These are phyloP conservation scores for Styela clava DNA, from an alignment of 23 tunicate species.

Conservation along the genomic window DNA sequence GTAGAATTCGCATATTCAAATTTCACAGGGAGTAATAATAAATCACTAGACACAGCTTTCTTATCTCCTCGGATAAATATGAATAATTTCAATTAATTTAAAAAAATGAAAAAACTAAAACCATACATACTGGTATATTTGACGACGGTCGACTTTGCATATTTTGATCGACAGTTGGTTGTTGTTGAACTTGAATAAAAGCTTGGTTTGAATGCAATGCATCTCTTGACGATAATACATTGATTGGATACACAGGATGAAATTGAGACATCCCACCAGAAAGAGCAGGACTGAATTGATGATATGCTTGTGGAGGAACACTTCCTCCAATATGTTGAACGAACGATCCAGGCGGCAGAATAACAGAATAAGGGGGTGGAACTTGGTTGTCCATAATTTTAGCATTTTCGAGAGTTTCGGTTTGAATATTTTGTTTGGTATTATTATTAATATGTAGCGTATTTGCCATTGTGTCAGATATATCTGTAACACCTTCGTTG, in stretches of 20 bases:
- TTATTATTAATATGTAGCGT: not conserved
- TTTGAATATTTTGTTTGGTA: not conserved
- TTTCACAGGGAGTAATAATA: too few species aligned
- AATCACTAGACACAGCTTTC: too few species aligned
- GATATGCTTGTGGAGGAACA: constrained; percentile 6
- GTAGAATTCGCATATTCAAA: too few species aligned
- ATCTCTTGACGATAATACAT: not conserved
- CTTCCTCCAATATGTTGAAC: constrained; percentile 9
- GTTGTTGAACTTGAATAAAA: not conserved
- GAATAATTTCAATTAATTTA: too few species aligned
- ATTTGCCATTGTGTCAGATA: not conserved
- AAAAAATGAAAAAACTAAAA: too few species aligned
- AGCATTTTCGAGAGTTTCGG: not conserved
- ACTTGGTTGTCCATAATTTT: not conserved
- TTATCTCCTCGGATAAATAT: too few species aligned
- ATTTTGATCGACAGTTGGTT: not conserved
- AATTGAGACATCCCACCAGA: not conserved
- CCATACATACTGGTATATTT: constrained; percentile 1
- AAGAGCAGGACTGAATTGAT: constrained; percentile 8
- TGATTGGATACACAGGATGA: constrained; percentile 16
- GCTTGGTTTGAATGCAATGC: not conserved
- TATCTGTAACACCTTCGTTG: not conserved
- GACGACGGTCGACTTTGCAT: not conserved
- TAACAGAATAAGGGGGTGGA: constrained; percentile 8
- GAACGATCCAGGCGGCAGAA: constrained; percentile 15